Conservation (phyloP, 2,888 invertebrate genomes). For the Chydorus sphaericus region DNA sequence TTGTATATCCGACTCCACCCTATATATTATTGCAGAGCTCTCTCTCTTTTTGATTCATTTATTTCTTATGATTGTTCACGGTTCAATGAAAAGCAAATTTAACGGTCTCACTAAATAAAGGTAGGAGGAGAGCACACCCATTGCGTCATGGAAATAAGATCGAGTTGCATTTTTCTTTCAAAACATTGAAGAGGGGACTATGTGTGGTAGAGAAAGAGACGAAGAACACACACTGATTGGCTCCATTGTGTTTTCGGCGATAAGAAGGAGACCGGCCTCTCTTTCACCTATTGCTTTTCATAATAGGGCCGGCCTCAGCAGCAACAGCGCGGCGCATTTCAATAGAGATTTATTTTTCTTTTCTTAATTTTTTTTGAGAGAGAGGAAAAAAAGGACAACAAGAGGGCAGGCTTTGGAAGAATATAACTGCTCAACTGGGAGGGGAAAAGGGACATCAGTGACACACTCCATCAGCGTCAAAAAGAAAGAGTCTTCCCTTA, state of each 20-base stretch:
- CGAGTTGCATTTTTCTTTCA: not conserved
- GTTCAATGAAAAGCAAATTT: no score
- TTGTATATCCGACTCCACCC: no score
- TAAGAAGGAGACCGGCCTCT: not conserved
- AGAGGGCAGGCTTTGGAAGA: not conserved
- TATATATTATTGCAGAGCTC: no score
- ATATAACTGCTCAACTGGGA: conserved; percentile 5
- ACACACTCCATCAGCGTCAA: conserved; percentile 4
- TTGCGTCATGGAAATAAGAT: not conserved
- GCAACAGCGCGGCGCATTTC: not conserved
- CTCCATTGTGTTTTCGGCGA: not conserved
- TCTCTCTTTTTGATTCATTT: no score
- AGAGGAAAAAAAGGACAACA: not conserved
- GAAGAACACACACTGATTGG: not conserved
- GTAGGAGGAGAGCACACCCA: no score
- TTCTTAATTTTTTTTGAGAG: not conserved
- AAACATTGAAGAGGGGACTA: no score
- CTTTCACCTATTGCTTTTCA: no score
- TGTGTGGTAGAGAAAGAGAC: not conserved
- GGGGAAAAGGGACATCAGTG: not conserved
- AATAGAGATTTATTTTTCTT: not conserved
- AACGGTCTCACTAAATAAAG: no score
- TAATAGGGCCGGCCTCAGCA: not conserved
- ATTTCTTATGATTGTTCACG: no score
- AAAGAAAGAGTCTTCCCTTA: not conserved